Evolutionary conservation across 2,113 vertebrate genomes (phyloP), one percentile per base, ranked within the genome.

Genomic region (Mus pahari): DNA sequence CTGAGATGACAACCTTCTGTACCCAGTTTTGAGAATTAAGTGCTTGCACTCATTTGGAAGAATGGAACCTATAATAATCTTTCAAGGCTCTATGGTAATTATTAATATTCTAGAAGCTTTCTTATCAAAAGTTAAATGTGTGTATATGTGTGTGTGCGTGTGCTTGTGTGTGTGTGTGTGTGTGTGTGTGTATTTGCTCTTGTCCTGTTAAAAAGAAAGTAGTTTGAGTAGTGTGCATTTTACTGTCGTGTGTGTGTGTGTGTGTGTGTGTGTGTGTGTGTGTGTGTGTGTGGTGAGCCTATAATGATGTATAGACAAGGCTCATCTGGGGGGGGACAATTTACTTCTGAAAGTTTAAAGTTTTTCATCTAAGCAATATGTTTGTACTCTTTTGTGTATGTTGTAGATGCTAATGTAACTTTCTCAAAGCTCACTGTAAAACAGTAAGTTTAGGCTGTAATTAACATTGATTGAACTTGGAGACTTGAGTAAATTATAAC

Each of bases 401-500:
- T 90, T 92, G 5, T 62, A 53, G 19, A 86, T 78, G 42, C 33
- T 75, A 74, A 5, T 71, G 73, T 74, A 75, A 89, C 50, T 75
- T 93, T 93, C 60, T 55, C 89, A 50, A 95, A 53, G 36, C n/a
- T 93, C 73, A 66, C 22, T 75, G 82, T 71, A 60, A 92, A 60
- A 13, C 53, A 78, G 22, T 39, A n/a, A 75, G 33, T 87, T 28
- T 4, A 31, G 75, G 92, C 50, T 74, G 17, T 91, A 58, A 81
- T 82, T 86, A 66, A 84, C 89, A 73, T 17, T 88, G 55, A 81
- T 96, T 95, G 55, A 88, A 62, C 48, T 97, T 55, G n/a, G 86
- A 86, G 73, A 90, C 0, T 74, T 24, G 13, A 84, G 74, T 50
- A 33, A 78, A 16, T 33, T 90, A 94, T 0, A 89, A 24, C 53